Conservation (phyloP, 64 coral and sea anemone genomes). For the Dendrophyllia cribrosa region DNA sequence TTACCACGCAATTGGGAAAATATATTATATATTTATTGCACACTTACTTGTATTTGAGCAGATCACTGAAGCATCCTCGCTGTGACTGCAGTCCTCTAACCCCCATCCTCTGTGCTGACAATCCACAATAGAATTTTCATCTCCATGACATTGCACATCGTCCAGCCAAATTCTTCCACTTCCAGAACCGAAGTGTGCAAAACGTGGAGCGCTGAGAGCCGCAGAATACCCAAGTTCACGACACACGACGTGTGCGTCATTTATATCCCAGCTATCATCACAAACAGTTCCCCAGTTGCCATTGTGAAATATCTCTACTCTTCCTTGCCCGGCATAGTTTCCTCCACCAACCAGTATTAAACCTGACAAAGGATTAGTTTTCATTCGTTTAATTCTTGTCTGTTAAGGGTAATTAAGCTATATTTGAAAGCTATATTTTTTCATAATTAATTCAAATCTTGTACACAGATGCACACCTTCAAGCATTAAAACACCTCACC, state of each 20-base stretch:
- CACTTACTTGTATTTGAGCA: too few species aligned
- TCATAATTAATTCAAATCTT: too few species aligned
- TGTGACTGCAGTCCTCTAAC: background rate
- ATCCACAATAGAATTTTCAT: background rate
- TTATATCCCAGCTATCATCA: background rate
- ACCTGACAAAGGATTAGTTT: background rate
- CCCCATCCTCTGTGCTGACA: background rate
- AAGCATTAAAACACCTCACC: too few species aligned
- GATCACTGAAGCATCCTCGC: too few species aligned
- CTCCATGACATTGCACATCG: background rate
- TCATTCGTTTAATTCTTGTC: too few species aligned
- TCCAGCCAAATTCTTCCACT: background rate
- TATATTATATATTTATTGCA: too few species aligned
- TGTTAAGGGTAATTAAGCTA: too few species aligned
- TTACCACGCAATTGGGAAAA: too few species aligned
- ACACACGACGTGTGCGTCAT: background rate
- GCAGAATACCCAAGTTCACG: background rate
- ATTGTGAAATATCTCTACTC: background rate
- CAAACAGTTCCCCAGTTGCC: conserved; percentile 16
- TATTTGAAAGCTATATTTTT: too few species aligned
- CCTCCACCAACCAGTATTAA: background rate
- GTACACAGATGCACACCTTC: too few species aligned
- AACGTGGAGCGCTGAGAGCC: background rate
- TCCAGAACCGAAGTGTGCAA: background rate
- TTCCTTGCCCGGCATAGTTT: background rate